Conservation (phyloP, 1,140 invertebrate species). For the Lordiphosa collinella region DNA sequence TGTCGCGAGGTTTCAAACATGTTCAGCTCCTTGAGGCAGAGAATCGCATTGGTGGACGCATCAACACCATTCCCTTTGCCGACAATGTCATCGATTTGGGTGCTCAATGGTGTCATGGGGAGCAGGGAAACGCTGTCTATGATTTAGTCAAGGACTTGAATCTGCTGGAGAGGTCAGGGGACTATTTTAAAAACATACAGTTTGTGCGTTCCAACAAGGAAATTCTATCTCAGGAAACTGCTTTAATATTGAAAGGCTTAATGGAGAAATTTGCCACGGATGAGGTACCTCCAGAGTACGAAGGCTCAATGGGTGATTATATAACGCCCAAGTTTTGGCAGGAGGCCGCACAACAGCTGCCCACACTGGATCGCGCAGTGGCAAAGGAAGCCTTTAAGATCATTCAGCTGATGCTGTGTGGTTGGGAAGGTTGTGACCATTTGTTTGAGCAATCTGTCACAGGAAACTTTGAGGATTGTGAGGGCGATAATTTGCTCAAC, state of each 20-base stretch:
- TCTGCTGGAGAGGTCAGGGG: slow-evolving; percentile 79
- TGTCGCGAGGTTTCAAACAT: slow-evolving; percentile 81
- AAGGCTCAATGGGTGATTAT: slow-evolving; percentile 79
- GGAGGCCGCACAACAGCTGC: too few relatives aligned
- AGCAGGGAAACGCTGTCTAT: slow-evolving; percentile 86
- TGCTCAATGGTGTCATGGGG: slow-evolving; percentile 89
- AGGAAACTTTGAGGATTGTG: slow-evolving; percentile 81
- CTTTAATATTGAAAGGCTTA: too few relatives aligned
- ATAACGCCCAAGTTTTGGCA: too few relatives aligned
- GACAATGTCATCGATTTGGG: slow-evolving; percentile 87
- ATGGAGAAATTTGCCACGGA: too few relatives aligned
- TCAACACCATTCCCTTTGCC: slow-evolving; percentile 83
- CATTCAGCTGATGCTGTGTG: slow-evolving; percentile 79
- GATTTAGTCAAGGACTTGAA: slow-evolving; percentile 82
- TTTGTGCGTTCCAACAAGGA: slow-evolving; percentile 78
- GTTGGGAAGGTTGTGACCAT: slow-evolving; percentile 82
- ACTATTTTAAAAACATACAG: slow-evolving; percentile 54
- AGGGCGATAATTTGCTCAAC: slow-evolving; percentile 82
- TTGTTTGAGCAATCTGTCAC: slow-evolving; percentile 83
- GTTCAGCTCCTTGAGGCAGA: slow-evolving; percentile 84
- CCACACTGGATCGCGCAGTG: slow-evolving; percentile 80
- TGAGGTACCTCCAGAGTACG: slow-evolving; percentile 49
- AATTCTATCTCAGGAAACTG: too few relatives aligned
- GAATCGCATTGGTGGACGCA: slow-evolving; percentile 85
- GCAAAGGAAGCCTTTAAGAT: slow-evolving; percentile 80